phyloP scores from a whole-genome alignment of 2,888 invertebrate genomes.

The Lysandra coridon region DNA sequence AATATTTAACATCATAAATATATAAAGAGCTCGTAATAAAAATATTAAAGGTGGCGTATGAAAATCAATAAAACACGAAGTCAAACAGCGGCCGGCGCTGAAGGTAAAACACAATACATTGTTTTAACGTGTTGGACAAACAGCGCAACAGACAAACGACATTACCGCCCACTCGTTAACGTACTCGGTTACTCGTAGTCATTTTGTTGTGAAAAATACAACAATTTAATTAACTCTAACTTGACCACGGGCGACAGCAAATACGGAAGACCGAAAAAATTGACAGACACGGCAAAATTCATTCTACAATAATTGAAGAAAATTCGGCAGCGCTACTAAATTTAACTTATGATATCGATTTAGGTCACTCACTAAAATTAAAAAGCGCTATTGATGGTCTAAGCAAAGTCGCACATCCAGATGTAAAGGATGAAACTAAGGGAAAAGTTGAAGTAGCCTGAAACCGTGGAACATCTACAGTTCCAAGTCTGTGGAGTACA shows the following conservation, averaged over 20 bases:
- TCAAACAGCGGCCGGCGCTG: constrained; percentile 32
- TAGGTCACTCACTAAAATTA: not conserved
- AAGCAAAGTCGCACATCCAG: not conserved
- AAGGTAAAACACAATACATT: constrained; percentile 44
- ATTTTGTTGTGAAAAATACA: constrained; percentile 74
- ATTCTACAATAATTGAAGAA: not conserved
- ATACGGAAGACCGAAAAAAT: constrained; percentile 62
- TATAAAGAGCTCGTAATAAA: not conserved
- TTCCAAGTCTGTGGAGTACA: not conserved
- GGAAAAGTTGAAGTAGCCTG: not conserved
- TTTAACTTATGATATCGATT: not conserved
- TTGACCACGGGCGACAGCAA: constrained; percentile 62
- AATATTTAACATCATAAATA: not conserved
- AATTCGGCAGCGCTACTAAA: not conserved
- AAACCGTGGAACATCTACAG: not conserved
- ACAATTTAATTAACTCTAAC: constrained; percentile 78
- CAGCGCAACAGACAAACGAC: constrained; percentile 53
- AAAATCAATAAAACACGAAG: constrained; percentile 23
- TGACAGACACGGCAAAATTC: not conserved
- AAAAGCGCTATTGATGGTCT: not conserved
- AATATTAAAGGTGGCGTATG: constrained; percentile 15
- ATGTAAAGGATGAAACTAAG: not conserved
- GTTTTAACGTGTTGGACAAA: constrained; percentile 50
- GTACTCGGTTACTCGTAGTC: constrained; percentile 56
- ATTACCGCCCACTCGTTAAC: constrained; percentile 64